A percentile compares a stretch with the other conserved stretches of the same genome.
Evolutionary conservation across 2,888 invertebrate species (phyloP).

Genomic region (Noctua janthina): DNA sequence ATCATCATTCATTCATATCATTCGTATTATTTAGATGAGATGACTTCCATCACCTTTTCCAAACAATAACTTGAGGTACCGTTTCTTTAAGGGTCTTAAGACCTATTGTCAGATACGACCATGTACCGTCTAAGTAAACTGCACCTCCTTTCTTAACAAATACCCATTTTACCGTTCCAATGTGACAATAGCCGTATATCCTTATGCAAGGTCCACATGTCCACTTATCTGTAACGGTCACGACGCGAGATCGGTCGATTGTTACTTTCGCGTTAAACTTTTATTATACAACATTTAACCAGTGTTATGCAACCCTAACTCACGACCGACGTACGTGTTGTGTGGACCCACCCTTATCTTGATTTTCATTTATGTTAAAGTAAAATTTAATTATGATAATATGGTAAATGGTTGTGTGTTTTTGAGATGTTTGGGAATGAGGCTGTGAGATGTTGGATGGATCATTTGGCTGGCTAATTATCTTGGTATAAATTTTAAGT

Average conservation of each 20-base stretch:
- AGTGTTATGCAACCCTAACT: constrained; percentile 72
- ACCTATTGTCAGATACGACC: not conserved
- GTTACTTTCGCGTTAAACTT: constrained; percentile 79
- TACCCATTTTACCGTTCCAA: constrained; percentile 27
- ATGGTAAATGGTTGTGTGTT: constrained; percentile 41
- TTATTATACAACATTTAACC: constrained; percentile 78
- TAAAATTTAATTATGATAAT: constrained; percentile 55
- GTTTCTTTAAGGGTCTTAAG: not conserved
- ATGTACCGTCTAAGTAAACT: not conserved
- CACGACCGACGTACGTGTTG: constrained; percentile 77
- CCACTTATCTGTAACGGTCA: constrained; percentile 83
- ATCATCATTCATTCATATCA: too few species aligned
- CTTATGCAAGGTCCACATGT: constrained; percentile 79
- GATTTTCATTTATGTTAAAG: constrained; percentile 62
- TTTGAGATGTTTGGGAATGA: not conserved
- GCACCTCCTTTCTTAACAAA: not conserved
- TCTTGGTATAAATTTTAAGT: not conserved
- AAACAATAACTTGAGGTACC: not conserved
- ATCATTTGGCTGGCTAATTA: not conserved
- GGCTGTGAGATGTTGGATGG: not conserved
- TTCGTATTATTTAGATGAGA: not conserved
- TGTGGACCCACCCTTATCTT: constrained; percentile 72
- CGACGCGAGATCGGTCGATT: constrained; percentile 78
- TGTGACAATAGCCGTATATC: constrained; percentile 60
- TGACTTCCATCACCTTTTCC: not conserved